Conservation (phyloP, 2,113 vertebrate genomes). For the Pogona vitticeps region DNA sequence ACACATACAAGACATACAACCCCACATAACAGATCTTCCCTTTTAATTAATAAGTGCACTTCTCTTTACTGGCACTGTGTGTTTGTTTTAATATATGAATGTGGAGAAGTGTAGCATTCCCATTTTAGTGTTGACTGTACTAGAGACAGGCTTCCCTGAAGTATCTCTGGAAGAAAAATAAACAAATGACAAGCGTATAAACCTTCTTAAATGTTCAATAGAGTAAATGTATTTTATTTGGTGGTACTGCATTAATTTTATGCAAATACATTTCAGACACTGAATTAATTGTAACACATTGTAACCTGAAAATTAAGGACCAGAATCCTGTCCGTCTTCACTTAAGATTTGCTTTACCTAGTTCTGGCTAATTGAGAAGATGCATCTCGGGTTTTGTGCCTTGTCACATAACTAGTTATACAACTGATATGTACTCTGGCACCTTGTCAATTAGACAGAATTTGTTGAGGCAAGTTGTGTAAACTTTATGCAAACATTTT, state of each 20-base stretch:
- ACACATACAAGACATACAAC: too few relatives aligned
- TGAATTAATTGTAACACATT: not conserved
- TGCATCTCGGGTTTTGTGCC: too few relatives aligned
- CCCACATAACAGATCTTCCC: not conserved
- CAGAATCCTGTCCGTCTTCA: too few relatives aligned
- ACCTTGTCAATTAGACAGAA: too few relatives aligned
- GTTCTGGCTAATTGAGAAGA: too few relatives aligned
- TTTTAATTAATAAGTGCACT: not conserved
- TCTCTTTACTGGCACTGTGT: not conserved
- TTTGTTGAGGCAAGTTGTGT: too few relatives aligned
- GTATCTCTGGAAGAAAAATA: not conserved
- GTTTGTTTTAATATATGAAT: not conserved
- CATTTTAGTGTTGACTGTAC: not conserved
- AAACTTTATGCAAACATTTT: too few relatives aligned
- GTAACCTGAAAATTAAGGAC: not conserved
- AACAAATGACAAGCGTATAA: too few relatives aligned
- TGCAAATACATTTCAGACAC: not conserved
- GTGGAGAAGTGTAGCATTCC: not conserved
- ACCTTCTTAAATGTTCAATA: not conserved
- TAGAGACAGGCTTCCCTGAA: not conserved
- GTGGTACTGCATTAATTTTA: not conserved
- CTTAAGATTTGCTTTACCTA: too few relatives aligned
- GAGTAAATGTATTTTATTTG: not conserved
- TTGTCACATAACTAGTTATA: too few relatives aligned
- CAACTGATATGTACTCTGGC: too few relatives aligned